Evolutionary conservation across 2,113 vertebrate species (phyloP), one percentile per base, ranked within the genome.

Genomic region (Callionymus lyra): DNA sequence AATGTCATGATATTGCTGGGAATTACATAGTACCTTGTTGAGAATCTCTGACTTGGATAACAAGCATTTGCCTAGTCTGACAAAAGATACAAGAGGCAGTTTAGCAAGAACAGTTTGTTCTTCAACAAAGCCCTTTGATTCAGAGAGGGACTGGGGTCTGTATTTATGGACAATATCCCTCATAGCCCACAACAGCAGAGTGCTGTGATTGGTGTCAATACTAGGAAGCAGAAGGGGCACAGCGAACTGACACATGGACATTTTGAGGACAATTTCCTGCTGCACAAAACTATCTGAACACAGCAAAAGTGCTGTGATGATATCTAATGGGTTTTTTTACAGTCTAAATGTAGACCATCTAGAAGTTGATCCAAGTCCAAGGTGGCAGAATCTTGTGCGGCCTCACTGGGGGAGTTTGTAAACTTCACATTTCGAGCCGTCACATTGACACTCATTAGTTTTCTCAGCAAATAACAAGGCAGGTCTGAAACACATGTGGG

Each of bases 1-100:
- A 16, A 68, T 61, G 13, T 72, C 63, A 13, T 63, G 46, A 14
- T 68, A 47, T 27, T 81, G 62, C 5, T 74, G 75, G 8, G 50
- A 13, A 12, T 36, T 54, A 16, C 72, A 82, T 4, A 90, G 63
- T 3, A 86, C 1, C 1, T 53, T 16, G 42, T 87, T 89, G 2
- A 89, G 41, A 38, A 80, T 8, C 38, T 68, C 71, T 5, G 87
- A 89, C 47, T 89, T 89, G 1, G 82, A 86, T 27, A 86, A 53
- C 16, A 41, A 81, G 16, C 62, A 80, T 42, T 44, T 59, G 8
- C 79, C 72, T 10, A 90, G 34, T 10, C 77, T 77, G 12, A 88
- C 84, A 69, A 89, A 89, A 10, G 85, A 87, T 9, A 49, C 10
- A 9, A 45, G 34, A 16, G 43, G 43, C 9, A 34, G 16, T 12